phyloP scores from a whole-genome alignment of 2,888 invertebrate species.

The Morpho achilles region DNA sequence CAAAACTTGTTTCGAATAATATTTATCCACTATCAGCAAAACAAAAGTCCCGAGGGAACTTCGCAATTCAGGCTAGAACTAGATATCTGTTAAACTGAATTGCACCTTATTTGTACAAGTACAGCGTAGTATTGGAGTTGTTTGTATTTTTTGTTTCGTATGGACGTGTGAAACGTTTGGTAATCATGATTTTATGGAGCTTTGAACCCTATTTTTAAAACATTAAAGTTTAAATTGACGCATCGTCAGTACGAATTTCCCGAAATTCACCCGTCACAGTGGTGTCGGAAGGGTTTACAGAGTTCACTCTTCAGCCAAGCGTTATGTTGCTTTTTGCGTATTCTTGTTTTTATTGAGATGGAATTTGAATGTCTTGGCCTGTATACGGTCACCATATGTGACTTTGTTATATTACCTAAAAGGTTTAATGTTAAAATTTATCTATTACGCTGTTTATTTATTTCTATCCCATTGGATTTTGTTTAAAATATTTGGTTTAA shows the following conservation, averaged over 20 bases:
- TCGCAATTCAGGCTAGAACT: constrained; percentile 37
- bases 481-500: too few species aligned
- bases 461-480: too few species aligned
- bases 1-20: constrained; percentile 56
- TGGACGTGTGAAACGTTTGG: constrained; percentile 31
- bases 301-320: constrained; percentile 35
- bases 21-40: constrained; percentile 58
- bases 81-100: constrained; percentile 28
- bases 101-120: constrained; percentile 26
- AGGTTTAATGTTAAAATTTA: too few species aligned
- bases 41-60: constrained; percentile 55
- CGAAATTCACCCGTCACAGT: constrained; percentile 36
- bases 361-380: constrained; percentile 18
- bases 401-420: too few species aligned
- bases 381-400: neutral
- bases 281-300: constrained; percentile 37
- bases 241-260: constrained; percentile 29
- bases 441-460: too few species aligned
- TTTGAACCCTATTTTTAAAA: constrained; percentile 28
- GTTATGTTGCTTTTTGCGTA: constrained; percentile 36
- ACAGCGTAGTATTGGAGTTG: constrained; percentile 20
- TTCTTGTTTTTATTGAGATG: constrained; percentile 31
- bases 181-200: constrained; percentile 22
- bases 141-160: constrained; percentile 32
- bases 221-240: constrained; percentile 7